Conservation (phyloP, 2,888 invertebrate genomes). For the Dascillus cervinus region DNA sequence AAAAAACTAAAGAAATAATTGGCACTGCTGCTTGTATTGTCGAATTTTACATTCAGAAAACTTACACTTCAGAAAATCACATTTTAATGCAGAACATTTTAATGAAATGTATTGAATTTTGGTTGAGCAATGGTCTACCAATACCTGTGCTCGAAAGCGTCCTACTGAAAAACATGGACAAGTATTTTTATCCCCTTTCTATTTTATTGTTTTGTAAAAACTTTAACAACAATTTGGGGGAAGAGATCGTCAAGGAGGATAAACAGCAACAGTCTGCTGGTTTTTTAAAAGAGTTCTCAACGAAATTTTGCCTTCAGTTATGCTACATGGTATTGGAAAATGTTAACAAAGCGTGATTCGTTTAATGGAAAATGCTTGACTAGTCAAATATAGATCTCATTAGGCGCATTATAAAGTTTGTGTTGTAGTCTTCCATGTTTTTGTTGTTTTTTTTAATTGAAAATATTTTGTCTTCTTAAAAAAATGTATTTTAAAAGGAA, state of each 20-base stretch:
- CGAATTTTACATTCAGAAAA: conserved; percentile 40
- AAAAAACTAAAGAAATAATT: conserved; percentile 31
- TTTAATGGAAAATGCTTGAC: neutral
- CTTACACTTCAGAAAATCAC: conserved; percentile 40
- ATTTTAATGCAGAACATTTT: conserved; percentile 43
- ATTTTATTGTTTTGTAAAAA: conserved; percentile 42
- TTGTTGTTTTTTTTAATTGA: too few species aligned
- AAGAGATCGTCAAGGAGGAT: conserved; percentile 30
- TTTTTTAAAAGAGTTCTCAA: conserved; percentile 42
- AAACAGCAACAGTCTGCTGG: conserved; percentile 34
- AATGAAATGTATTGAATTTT: conserved; percentile 41
- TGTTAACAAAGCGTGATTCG: conserved; percentile 36
- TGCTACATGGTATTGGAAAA: conserved; percentile 43
- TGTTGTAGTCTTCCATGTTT: too few species aligned
- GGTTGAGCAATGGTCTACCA: conserved; percentile 38
- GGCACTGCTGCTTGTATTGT: conserved; percentile 35
- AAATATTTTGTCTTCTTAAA: too few species aligned
- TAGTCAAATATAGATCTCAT: neutral
- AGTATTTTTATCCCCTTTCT: conserved; percentile 42
- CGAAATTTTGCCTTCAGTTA: conserved; percentile 42
- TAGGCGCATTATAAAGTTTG: neutral
- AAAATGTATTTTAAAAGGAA: too few species aligned
- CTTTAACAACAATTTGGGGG: conserved; percentile 35
- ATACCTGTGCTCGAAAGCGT: conserved; percentile 37
- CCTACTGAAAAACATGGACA: conserved; percentile 41